Base-by-base conservation (phyloP, 2,888 invertebrate species). In the Thera obeliscata region DNA sequence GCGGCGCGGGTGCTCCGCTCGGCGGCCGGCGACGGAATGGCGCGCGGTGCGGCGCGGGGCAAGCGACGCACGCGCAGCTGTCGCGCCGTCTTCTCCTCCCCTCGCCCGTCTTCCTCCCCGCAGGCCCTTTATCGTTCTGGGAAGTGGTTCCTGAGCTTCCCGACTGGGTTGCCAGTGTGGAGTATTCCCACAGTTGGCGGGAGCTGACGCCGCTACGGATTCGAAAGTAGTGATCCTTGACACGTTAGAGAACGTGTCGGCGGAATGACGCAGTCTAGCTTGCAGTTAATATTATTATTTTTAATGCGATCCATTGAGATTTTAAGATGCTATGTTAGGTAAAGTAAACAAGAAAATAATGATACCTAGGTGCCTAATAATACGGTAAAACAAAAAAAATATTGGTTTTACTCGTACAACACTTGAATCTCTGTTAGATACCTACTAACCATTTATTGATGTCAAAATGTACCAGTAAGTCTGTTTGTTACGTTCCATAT, bases 81-180 rank as follows among this genome's bases (percentile, higher is more conserved):
- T 89, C 91, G 89, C 85, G 83, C 84, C 85, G 81, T 81, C 80
- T 82, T 81, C 83, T 84, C 76, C 81, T 81, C 80, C 74, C 81
- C 80, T 74, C 81, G 58, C 76, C 59, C 72, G 64, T 80, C 69
- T 67, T 72, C 74, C 70, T 74, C 81, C 83, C 83, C 85, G 79
- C 80, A 81, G 87, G 87, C 90, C 91, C 91, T 89, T 89, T 90
- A 91, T 91, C 92, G 92, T 93, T 93, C 93, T 93, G 92, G 93
- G 93, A 92, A 93, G 91, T 92, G 91, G 93, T 92, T 93, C 93
- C 93, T 91, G 89, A 91, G 87, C 91, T 92, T 93, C 93, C 93
- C 93, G 87, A 85, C 84, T 78, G 87, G 84, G 90, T 89, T 90
- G 87, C 81, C 87, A 83, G 74, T 78, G 74, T 74, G 68, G 70